Base-by-base conservation (phyloP, 2,113 vertebrate genomes). In the Blennius ocellaris region DNA sequence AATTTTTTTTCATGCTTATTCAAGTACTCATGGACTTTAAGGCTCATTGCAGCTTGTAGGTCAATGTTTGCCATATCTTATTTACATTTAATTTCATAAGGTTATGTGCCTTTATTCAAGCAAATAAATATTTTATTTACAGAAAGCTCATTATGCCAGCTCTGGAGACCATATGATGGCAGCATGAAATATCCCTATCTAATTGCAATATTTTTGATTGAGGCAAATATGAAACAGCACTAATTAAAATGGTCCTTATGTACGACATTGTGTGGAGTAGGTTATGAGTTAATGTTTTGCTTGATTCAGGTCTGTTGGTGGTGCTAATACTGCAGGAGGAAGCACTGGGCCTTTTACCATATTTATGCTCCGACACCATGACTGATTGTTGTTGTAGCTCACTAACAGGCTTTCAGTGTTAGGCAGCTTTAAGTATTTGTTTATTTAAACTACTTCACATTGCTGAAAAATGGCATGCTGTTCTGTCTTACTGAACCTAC, bases 91-190 rank as follows among this genome's bases (percentile, higher is more conserved):
- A 49, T 75, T 40, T 54, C 11, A 57, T 17, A 7, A 50, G 17
- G 10, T 56, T 8, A 2, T 44, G 56, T 59, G 36, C 62, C 21
- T 78, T 51, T 63, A 53, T 57, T 44, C 30, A 63, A 38, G 54
- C 49, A 65, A 47, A 60, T 79, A 14, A 36, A 78, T 83, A 3
- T 69, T 86, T 78, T 75, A 83, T 76, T 69, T 79, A 81, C 52
- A 74, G 64, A 70, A 72, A 53, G 58, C 72, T 83, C 50, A 79
- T 81, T 79, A 81, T 52, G 36, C 40, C 43, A 48, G 16, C 6
- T 1, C 37, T 63, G 40, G 66, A 63, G 58, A 71, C 60, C 37
- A 11, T 15, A 56, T 65, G 52, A 41, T 36, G 61, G 52, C 62
- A 72, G 60, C 39, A 53, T 36, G 50, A 56, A 30, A 76, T 73